phyloP scores from a whole-genome alignment of 2,888 invertebrate genomes.

The Tenthredo livida region DNA sequence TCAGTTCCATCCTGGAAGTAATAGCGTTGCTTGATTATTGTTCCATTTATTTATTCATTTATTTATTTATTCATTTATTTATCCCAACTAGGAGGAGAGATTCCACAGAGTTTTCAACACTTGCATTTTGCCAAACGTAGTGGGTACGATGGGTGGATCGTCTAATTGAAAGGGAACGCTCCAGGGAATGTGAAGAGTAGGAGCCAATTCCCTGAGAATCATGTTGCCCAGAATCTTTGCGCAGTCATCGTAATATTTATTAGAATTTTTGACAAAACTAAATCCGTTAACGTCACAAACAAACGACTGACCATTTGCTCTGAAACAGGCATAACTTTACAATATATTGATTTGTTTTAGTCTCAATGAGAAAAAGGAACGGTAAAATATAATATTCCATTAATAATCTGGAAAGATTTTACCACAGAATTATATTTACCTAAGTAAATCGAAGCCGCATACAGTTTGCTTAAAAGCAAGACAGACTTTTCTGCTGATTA shows the following conservation, averaged over 20 bases:
- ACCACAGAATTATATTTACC: constrained; percentile 78
- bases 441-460: constrained; percentile 98
- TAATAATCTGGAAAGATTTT: constrained; percentile 48
- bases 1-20: constrained; percentile 85
- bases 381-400: constrained; percentile 52
- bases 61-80: not conserved
- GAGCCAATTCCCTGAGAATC: constrained; percentile 96
- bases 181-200: constrained; percentile 98
- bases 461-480: constrained; percentile 98
- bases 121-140: constrained; percentile 98
- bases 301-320: constrained; percentile 99
- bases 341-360: constrained; percentile 32
- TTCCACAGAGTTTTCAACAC: not conserved
- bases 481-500: constrained; percentile 98
- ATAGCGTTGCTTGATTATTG: not conserved
- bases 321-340: constrained; percentile 72
- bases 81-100: not conserved
- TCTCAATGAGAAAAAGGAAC: constrained; percentile 31
- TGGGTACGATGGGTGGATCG: constrained; percentile 99
- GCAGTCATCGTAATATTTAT: constrained; percentile 99
- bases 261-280: constrained; percentile 99
- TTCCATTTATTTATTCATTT: not conserved
- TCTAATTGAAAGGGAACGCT: constrained; percentile 97
- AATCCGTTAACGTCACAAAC: constrained; percentile 99
- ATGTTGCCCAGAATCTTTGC: constrained; percentile 99